phyloP scores from a whole-genome alignment of 2,797 vertebrate species.

The Oreochromis grahami region DNA sequence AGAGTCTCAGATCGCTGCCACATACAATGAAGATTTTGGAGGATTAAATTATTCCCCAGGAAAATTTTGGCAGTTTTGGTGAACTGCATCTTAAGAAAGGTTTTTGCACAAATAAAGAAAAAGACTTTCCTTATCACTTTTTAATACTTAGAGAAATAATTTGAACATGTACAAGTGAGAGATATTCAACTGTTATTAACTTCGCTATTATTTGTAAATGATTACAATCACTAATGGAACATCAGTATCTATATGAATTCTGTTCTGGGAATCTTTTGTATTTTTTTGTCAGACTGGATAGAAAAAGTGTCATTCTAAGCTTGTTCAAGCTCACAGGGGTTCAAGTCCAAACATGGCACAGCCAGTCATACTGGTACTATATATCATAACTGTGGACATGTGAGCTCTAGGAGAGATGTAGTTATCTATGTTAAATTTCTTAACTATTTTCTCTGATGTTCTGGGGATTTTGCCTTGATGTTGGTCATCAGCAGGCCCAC shows the following conservation, averaged over 20 bases:
- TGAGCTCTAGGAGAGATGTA: not conserved
- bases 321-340: not conserved
- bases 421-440: not conserved
- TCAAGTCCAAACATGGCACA: not conserved
- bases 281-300: not conserved
- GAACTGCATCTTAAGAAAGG: not conserved
- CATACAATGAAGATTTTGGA: constrained; percentile 19
- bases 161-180: not conserved
- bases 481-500: too few species aligned
- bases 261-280: not conserved
- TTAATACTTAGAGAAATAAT: not conserved
- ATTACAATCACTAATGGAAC: not conserved
- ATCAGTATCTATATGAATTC: not conserved
- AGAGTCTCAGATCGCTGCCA: constrained; percentile 11
- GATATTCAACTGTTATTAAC: not conserved
- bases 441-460: not conserved
- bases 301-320: not conserved
- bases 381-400: not conserved
- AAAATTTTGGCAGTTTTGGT: not conserved
- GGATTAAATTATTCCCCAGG: not conserved
- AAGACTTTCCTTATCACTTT: not conserved
- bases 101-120: not conserved
- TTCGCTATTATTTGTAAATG: not conserved
- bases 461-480: not conserved
- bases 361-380: not conserved